phyloP scores from a whole-genome alignment of 1,140 invertebrate species.

The Helicoverpa zea region DNA sequence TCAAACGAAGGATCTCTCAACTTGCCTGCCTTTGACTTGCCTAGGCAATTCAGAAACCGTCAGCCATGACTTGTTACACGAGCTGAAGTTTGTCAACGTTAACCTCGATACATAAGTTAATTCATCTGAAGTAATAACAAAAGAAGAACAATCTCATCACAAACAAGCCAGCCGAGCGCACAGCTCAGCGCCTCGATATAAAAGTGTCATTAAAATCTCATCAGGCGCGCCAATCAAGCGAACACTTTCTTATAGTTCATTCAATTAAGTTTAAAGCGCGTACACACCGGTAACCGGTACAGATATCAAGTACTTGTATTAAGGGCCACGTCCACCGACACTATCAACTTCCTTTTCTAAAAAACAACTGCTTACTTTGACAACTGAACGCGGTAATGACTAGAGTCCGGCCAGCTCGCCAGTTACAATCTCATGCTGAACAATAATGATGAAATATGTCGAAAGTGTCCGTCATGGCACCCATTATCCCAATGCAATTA shows the following conservation, averaged over 20 bases:
- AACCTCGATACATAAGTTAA: background rate
- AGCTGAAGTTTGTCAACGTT: background rate
- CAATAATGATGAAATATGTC: background rate
- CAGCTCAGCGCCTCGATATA: background rate
- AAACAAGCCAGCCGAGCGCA: background rate
- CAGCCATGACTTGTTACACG: too few relatives aligned
- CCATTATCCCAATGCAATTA: background rate
- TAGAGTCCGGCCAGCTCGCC: too few relatives aligned
- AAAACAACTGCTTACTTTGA: too few relatives aligned
- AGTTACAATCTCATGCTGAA: too few relatives aligned
- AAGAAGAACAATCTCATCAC: background rate
- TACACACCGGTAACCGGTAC: background rate
- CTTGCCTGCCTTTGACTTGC: too few relatives aligned
- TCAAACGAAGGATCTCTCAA: too few relatives aligned
- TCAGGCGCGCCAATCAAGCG: background rate
- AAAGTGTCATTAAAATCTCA: conserved; percentile 12
- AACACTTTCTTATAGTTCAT: background rate
- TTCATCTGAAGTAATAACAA: background rate
- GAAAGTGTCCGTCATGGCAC: background rate
- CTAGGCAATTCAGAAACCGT: too few relatives aligned
- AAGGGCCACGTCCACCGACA: too few relatives aligned
- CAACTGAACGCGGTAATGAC: background rate
- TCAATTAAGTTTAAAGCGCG: background rate
- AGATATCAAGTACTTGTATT: background rate
- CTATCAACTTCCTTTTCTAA: too few relatives aligned